Conservation (phyloP, 2,797 vertebrate species). For the Enteromius treurensis region DNA sequence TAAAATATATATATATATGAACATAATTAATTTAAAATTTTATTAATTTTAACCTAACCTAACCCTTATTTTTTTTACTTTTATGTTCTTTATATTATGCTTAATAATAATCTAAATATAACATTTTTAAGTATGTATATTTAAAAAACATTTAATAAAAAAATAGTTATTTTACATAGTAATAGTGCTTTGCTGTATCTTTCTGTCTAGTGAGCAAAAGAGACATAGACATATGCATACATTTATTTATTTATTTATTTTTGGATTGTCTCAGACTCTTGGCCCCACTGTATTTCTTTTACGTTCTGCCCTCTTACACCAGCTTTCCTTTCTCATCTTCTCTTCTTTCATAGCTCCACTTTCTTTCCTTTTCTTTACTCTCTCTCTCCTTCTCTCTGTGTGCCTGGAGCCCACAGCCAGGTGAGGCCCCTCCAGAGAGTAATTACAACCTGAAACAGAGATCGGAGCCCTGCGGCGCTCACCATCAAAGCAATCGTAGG, state of each 20-base stretch:
- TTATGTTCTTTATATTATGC: background rate
- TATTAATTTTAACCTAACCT: no score
- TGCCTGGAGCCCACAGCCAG: conserved; percentile 41
- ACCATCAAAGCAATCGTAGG: conserved; percentile 55
- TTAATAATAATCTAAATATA: background rate
- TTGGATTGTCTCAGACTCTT: background rate
- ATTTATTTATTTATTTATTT: background rate
- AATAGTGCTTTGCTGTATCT: background rate
- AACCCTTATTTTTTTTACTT: background rate
- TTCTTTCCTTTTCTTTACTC: background rate
- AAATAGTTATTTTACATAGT: background rate
- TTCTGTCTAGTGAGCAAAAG: background rate
- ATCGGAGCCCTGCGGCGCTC: conserved; percentile 58
- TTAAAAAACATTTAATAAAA: no score
- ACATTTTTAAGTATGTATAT: no score
- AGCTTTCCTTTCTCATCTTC: background rate
- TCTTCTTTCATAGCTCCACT: background rate
- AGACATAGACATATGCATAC: background rate
- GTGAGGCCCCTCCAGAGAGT: conserved; percentile 59
- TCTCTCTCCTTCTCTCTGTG: background rate
- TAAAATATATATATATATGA: no score
- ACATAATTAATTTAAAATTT: no score
- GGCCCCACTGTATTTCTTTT: background rate
- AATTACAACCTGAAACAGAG: conserved; percentile 59
- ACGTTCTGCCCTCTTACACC: background rate